Conservation (phyloP, 1,140 invertebrate genomes). For the Globodera ellingtonae region DNA sequence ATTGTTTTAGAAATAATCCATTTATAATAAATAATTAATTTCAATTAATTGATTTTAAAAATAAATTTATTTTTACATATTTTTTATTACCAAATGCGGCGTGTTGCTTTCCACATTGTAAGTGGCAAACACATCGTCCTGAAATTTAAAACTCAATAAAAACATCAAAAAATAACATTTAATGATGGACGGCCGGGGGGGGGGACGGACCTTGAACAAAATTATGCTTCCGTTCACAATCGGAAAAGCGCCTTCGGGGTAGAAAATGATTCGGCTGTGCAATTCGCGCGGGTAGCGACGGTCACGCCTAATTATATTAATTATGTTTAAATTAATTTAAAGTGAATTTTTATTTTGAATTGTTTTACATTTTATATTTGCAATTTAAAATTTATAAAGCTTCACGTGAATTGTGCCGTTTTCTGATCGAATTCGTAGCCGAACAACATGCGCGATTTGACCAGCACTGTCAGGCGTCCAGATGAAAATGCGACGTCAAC, state of each 20-base stretch:
- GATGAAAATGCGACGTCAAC: constrained; percentile 47
- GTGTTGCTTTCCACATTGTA: constrained; percentile 38
- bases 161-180: neutral
- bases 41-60: no score
- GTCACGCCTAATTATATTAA: constrained; percentile 12
- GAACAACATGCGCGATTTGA: constrained; percentile 45
- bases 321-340: neutral
- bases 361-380: neutral
- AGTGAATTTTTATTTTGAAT: neutral
- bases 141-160: constrained; percentile 6
- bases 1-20: neutral
- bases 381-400: constrained; percentile 4
- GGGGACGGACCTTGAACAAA: constrained; percentile 32
- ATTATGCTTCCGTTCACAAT: constrained; percentile 46
- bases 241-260: constrained; percentile 41
- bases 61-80: no score
- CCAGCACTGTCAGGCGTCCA: constrained; percentile 36
- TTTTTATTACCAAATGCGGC: constrained; percentile 30
- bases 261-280: constrained; percentile 50
- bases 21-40: no score
- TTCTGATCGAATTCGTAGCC: constrained; percentile 37
- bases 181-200: neutral
- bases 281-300: constrained; percentile 33
- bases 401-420: constrained; percentile 35
- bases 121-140: constrained; percentile 52